Evolutionary conservation across 2,888 invertebrate species (phyloP).

Genomic region (Sinotaia quadrata): DNA sequence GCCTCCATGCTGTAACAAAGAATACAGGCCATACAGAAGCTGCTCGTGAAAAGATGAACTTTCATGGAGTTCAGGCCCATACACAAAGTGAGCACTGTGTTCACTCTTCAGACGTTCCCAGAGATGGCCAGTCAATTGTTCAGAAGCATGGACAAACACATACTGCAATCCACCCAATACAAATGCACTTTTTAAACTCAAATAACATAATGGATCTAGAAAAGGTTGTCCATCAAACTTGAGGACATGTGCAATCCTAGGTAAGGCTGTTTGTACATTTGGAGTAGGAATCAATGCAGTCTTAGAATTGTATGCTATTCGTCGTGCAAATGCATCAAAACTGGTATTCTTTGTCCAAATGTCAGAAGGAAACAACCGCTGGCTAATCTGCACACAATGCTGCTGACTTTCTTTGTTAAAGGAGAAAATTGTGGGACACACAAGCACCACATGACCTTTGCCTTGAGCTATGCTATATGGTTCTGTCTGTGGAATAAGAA

Average conservation of each 20-base stretch:
- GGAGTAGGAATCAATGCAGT: slow-evolving; percentile 24
- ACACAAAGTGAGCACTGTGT: slow-evolving; percentile 16
- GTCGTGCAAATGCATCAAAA: slow-evolving; percentile 35
- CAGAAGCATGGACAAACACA: slow-evolving; percentile 36
- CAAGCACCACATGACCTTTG: slow-evolving; percentile 23
- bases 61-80: not conserved
- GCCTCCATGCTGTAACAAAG: slow-evolving; percentile 28
- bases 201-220: slow-evolving; percentile 30
- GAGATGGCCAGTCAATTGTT: slow-evolving; percentile 17
- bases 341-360: slow-evolving; percentile 24
- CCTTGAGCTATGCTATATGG: slow-evolving; percentile 25
- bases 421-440: slow-evolving; percentile 30
- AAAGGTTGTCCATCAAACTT: slow-evolving; percentile 16
- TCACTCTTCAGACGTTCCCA: slow-evolving; percentile 28
- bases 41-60: not conserved
- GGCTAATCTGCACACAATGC: slow-evolving; percentile 33
- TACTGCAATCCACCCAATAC: slow-evolving; percentile 22
- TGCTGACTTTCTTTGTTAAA: slow-evolving; percentile 5
- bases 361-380: slow-evolving; percentile 30
- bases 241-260: slow-evolving; percentile 28
- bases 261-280: not conserved
- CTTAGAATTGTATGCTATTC: slow-evolving; percentile 30
- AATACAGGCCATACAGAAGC: slow-evolving; percentile 25
- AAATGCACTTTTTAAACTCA: slow-evolving; percentile 39
- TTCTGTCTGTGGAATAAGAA: slow-evolving; percentile 35